Evolutionary conservation across 2,797 vertebrate species (phyloP).

Genomic region (Cyprinella venusta): DNA sequence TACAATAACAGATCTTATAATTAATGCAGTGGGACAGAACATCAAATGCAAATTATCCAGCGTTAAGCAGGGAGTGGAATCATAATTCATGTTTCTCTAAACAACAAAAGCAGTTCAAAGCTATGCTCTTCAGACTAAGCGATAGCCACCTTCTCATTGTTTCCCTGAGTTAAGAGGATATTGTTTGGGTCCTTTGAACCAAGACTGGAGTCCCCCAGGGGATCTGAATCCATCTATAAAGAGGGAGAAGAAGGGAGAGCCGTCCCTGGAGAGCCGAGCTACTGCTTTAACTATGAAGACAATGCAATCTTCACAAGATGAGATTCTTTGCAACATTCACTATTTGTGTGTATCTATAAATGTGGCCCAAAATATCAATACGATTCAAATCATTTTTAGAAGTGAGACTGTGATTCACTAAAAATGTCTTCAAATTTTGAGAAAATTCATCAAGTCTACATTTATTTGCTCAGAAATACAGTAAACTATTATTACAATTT

Average conservation of each 20-base stretch:
- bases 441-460: neutral
- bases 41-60: slow-evolving; percentile 15
- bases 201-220: slow-evolving; percentile 31
- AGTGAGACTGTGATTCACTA: neutral
- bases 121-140: neutral
- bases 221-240: slow-evolving; percentile 43
- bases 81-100: slow-evolving; percentile 29
- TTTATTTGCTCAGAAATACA: neutral
- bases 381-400: neutral
- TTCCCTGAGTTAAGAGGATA: slow-evolving; percentile 2
- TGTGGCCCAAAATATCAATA: slow-evolving; percentile 22
- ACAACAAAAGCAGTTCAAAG: slow-evolving; percentile 36
- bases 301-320: slow-evolving; percentile 24
- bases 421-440: neutral
- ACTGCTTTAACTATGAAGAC: slow-evolving; percentile 23
- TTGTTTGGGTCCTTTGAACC: slow-evolving; percentile 35
- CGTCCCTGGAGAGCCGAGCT: neutral
- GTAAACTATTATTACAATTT: neutral
- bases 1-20: slow-evolving; percentile 38
- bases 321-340: slow-evolving; percentile 6
- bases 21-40: slow-evolving; percentile 14
- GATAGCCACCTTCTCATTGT: neutral
- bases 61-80: slow-evolving; percentile 9
- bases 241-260: slow-evolving; percentile 9
- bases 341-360: slow-evolving; percentile 6